Evolutionary conservation across 2,888 invertebrate genomes (phyloP).

Genomic region (Sceliomorpha sp.): DNA sequence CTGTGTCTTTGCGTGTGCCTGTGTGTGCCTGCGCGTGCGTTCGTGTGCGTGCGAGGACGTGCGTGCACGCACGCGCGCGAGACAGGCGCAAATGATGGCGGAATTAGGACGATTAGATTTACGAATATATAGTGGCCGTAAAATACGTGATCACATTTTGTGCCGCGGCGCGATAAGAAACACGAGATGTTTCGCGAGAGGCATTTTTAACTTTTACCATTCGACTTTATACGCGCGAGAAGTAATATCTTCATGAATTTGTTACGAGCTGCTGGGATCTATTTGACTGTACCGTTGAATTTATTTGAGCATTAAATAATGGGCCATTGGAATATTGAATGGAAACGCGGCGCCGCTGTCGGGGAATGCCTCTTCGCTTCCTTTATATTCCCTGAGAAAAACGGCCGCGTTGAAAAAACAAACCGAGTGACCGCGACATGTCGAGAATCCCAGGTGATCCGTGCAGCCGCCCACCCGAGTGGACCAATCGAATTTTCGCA

Average conservation of each 20-base stretch:
- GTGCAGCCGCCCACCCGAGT: too few species aligned
- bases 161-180: conserved; percentile 42
- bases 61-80: too few species aligned
- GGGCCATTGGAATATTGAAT: conserved; percentile 35
- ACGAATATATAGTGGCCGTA: conserved; percentile 44
- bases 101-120: conserved; percentile 54
- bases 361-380: conserved; percentile 19
- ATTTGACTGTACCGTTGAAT: conserved; percentile 43
- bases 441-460: too few species aligned
- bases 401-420: neutral
- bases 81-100: conserved; percentile 36
- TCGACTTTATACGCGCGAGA: conserved; percentile 35
- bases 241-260: conserved; percentile 49
- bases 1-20: too few species aligned
- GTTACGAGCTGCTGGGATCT: conserved; percentile 43
- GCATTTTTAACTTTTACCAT: conserved; percentile 43
- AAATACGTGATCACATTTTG: conserved; percentile 49
- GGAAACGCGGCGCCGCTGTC: conserved; percentile 21
- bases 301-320: conserved; percentile 46
- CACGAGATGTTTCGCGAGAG: conserved; percentile 33
- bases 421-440: too few species aligned
- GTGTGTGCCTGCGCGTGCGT: too few species aligned
- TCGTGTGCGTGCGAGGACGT: too few species aligned
- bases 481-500: too few species aligned
- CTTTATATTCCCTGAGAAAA: conserved; percentile 28